Evolutionary conservation across 2,797 vertebrate genomes (phyloP), one percentile per base, ranked within the genome.

Genomic region (Toxotes lorentzi): DNA sequence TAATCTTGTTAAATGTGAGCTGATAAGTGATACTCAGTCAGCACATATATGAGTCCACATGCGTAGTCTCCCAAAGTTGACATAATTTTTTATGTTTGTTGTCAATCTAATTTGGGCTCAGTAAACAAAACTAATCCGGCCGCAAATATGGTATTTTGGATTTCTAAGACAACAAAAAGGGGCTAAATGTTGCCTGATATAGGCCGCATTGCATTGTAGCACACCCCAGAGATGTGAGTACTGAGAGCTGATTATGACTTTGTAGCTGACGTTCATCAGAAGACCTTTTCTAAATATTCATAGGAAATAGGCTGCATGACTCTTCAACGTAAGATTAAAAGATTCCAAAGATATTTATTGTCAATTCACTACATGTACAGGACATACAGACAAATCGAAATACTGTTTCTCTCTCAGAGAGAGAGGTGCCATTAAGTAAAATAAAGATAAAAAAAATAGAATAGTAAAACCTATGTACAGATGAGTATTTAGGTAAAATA

Each of bases 1-100:
- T n/a, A 12, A 58, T 45, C 19, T 7, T 35, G 10, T 62, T 45
- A 27, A 1, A 4, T 60, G 8, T 51, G 51, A 59, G 38, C 38
- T 45, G 30, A 48, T 58, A 32, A 68, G 23, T 69, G 3, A 54
- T 38, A n/a, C 54, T 65, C n/a, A 45, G 38, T 45, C 38, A 34
- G 34, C 17, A 45, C 24, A 48, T n/a, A 6, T 10, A 58, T 51
- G 3, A 34, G 23, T 70, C 19, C 45, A 19, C 14, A 30, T 21
- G 14, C 4, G 30, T 8, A 40, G 11, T 34, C n/a, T 40, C 21
- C 35, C n/a, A 60, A 53, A 38, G 13, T 13, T 45, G 43, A 45
- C 40, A 41, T 4, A 41, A 14, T 1, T 4, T 41, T 41, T 41
- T 41, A 35, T 35, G 3, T 35, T 35, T 13, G 13, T 1, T 4